Conservation (phyloP, 2,888 invertebrate genomes). For the Icerya purchasi region DNA sequence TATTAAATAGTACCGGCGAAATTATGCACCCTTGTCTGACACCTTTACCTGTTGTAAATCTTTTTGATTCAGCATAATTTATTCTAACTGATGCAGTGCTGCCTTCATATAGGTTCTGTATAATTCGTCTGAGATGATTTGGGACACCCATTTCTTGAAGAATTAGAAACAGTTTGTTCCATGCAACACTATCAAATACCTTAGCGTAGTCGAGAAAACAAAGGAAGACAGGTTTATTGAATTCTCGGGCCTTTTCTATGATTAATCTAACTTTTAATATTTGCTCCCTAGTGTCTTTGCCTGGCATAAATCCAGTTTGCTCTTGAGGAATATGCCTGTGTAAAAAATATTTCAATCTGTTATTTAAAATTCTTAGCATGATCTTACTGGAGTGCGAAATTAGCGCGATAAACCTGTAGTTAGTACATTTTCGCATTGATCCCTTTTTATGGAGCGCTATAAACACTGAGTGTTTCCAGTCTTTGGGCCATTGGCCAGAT, state of each 20-base stretch:
- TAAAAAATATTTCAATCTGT: no score
- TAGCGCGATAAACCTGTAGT: no score
- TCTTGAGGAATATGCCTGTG: no score
- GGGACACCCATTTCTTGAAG: background rate
- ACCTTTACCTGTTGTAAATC: background rate
- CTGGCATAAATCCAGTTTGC: no score
- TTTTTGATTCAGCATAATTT: background rate
- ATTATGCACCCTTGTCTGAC: background rate
- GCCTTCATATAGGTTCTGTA: background rate
- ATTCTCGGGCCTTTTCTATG: background rate
- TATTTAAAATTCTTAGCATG: no score
- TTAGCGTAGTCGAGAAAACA: background rate
- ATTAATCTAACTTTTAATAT: background rate
- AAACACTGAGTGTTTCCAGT: no score
- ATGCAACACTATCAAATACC: background rate
- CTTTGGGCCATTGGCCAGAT: no score
- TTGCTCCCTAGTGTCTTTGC: background rate
- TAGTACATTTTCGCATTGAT: no score
- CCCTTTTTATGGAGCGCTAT: no score
- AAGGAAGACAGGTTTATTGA: background rate
- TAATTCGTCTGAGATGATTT: background rate
- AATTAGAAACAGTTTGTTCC: background rate
- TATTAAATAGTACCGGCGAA: background rate
- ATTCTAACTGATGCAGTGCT: background rate
- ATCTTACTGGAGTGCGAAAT: no score